phyloP scores from a whole-genome alignment of 2,113 vertebrate species.

The Bombycilla garrulus region DNA sequence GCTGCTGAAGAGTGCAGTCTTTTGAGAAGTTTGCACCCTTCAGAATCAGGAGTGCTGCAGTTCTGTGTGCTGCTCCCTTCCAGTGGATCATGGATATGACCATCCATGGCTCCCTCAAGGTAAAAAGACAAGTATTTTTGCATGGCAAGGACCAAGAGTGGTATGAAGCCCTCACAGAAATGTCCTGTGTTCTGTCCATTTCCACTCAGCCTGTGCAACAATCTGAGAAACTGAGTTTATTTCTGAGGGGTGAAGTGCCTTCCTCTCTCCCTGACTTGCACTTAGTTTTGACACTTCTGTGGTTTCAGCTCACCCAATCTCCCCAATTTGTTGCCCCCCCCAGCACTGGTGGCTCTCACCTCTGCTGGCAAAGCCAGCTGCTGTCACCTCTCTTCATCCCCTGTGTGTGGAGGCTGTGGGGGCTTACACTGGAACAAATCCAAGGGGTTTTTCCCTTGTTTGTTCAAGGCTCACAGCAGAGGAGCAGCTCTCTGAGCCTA shows the following conservation, averaged over 20 bases:
- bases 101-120: not conserved
- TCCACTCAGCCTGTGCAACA: not conserved
- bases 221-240: not conserved
- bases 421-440: not conserved
- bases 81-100: not conserved
- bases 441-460: not conserved
- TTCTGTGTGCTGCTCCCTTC: not conserved
- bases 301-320: not conserved
- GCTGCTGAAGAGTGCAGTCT: not conserved
- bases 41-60: not conserved
- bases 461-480: not conserved
- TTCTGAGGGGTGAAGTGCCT: not conserved
- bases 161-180: not conserved
- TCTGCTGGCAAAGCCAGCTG: not conserved
- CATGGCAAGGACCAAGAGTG: not conserved
- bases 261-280: not conserved
- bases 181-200: not conserved
- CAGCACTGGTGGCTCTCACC: not conserved
- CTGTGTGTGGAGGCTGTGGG: not conserved
- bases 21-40: not conserved
- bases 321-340: not conserved
- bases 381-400: not conserved
- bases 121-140: not conserved
- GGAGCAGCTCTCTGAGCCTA: not conserved
- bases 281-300: not conserved